Evolutionary conservation across 2,113 vertebrate genomes (phyloP), one percentile per base, ranked within the genome.

Genomic region (Carassius carassius): DNA sequence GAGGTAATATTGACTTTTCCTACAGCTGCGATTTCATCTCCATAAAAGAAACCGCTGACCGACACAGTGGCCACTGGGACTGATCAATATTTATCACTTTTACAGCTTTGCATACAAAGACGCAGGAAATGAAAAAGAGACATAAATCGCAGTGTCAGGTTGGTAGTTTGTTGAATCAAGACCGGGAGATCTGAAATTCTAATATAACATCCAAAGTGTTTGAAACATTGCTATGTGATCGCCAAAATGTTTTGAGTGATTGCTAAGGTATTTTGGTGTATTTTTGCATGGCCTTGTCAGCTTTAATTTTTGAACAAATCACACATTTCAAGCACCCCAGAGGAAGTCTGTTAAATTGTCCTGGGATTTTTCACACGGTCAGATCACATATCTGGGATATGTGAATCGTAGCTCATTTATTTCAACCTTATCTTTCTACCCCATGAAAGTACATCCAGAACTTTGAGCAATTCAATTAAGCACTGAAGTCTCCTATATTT

Each of bases 31-130:
- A 19, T 73, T 78, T 91, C 76, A 91, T 89, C 63, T 62, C 60
- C 23, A 87, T 81, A 74, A 83, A 88, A 86, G 78, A 81, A 79
- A 74, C 62, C 17, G 77, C 80, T 78, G 87, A 86, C 63, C 49
- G 69, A 74, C 37, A 12, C 62, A 44, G 78, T 72, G 82, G 87
- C 78, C 54, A 58, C 19, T 58, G 56, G 19, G 19, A 10, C 19
- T 62, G 83, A 91, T 93, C 91, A 92, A 91, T 92, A 93, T 93
- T 93, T 91, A 91, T 87, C 89, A 86, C 89, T 83, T 93, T 93
- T 92, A 93, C 58, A 25, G 85, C 62, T 47, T 17, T 69, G 70
- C 73, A 58, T 44, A 82, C 29, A 29, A 47, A 75, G 65, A 86
- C 3, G 13, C 67, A 63, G 35, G 77, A 74, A 86, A 81, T 76